These are phyloP conservation scores for Ichneumon xanthorius DNA, from an alignment of 2,888 invertebrate genomes.

Conservation along the genomic window DNA sequence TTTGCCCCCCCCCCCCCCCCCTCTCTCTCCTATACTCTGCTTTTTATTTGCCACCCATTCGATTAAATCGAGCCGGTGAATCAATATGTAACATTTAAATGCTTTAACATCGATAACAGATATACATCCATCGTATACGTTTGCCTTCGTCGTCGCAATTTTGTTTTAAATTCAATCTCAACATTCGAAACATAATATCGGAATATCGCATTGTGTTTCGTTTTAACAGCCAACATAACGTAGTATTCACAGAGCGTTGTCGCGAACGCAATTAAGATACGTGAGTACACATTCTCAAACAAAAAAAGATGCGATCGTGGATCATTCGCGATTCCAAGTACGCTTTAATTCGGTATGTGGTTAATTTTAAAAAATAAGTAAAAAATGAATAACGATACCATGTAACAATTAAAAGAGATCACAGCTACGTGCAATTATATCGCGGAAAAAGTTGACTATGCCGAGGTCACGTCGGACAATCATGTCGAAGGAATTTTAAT, in stretches of 20 bases:
- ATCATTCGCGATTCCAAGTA: not conserved
- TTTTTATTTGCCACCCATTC: slow-evolving; percentile 20
- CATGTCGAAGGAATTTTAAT: slow-evolving; percentile 4
- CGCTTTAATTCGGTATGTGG: not conserved
- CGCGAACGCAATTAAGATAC: slow-evolving; percentile 1
- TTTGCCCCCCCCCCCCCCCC: not conserved
- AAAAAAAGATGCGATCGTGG: not conserved
- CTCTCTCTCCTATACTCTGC: slow-evolving; percentile 15
- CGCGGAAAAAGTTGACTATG: slow-evolving; percentile 1
- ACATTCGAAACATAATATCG: slow-evolving; percentile 6
- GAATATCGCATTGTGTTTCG: not conserved
- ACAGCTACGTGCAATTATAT: slow-evolving; percentile 14
- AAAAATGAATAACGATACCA: not conserved
- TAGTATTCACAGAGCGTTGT: slow-evolving; percentile 2
- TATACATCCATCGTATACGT: slow-evolving; percentile 69
- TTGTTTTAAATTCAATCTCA: not conserved
- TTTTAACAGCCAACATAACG: not conserved
- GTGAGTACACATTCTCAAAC: not conserved
- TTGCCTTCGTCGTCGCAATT: slow-evolving; percentile 25
- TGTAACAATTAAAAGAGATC: not conserved
- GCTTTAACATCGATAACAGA: slow-evolving; percentile 70
- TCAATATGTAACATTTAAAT: slow-evolving; percentile 62
- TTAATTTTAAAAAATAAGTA: not conserved
- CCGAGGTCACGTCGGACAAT: not conserved
- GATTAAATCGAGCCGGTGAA: slow-evolving; percentile 49